Percentiles rank a stretch among this genome's conserved stretches.
These are phyloP conservation scores for Rhingia campestris DNA, from an alignment of 2,888 invertebrate genomes.

Conservation along the genomic window DNA sequence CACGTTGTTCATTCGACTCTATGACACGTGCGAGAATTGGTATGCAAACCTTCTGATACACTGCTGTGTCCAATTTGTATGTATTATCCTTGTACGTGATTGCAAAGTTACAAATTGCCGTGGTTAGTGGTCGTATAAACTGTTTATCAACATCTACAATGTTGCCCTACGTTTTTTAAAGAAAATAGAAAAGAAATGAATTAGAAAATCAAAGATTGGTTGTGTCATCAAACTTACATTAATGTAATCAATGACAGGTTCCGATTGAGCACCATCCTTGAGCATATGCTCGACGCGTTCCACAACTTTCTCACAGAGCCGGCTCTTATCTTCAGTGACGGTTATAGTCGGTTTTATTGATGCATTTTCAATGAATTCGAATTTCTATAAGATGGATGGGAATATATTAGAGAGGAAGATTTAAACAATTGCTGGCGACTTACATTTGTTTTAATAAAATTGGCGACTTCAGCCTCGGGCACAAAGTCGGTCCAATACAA, in stretches of 20 bases:
- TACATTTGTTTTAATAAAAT: conserved; percentile 84
- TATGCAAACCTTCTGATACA: conserved; percentile 80
- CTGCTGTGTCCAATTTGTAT: conserved; percentile 78
- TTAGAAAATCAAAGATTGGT: not conserved
- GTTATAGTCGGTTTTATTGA: conserved; percentile 77
- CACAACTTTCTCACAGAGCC: conserved; percentile 82
- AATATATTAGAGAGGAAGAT: not conserved
- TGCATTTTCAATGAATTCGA: conserved; percentile 84
- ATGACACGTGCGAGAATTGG: conserved; percentile 83
- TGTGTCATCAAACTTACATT: conserved; percentile 83
- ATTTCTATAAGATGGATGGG: conserved; percentile 80
- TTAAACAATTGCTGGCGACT: conserved; percentile 43
- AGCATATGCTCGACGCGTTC: conserved; percentile 84
- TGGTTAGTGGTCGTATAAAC: conserved; percentile 88
- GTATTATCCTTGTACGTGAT: conserved; percentile 78
- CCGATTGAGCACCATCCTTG: conserved; percentile 83
- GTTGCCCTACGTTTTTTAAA: conserved; percentile 78
- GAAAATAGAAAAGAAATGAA: conserved; percentile 1
- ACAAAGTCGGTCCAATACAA: conserved; percentile 84
- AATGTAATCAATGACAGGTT: conserved; percentile 86
- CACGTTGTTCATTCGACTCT: conserved; percentile 87
- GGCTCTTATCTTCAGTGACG: conserved; percentile 76
- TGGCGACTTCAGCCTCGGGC: conserved; percentile 81
- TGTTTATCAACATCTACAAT: conserved; percentile 83
- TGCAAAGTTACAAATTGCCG: conserved; percentile 85